A percentile compares a stretch with the other conserved stretches of the same genome.
These are phyloP conservation scores for Hemithea aestivaria DNA, from an alignment of 2,888 invertebrate genomes.

Conservation along the genomic window DNA sequence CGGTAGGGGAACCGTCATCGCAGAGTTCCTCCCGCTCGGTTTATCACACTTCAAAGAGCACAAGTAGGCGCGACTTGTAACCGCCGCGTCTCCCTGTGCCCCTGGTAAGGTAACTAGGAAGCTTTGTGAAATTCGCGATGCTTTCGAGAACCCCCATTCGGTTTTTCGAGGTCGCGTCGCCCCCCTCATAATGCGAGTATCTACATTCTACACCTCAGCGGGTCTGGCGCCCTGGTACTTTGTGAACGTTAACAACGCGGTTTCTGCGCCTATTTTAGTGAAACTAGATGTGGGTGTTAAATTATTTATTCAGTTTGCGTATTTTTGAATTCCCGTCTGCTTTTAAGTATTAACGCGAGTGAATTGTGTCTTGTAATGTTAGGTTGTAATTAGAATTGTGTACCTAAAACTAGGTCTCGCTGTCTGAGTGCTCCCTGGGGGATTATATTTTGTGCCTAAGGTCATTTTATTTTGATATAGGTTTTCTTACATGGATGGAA, in stretches of 20 bases:
- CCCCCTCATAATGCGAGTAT: conserved; percentile 51
- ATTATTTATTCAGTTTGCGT: conserved; percentile 60
- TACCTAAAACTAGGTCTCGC: too few species aligned
- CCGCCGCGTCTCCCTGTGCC: conserved; percentile 60
- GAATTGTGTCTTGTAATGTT: conserved; percentile 34
- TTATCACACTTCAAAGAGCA: conserved; percentile 74
- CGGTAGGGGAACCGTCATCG: conserved; percentile 16
- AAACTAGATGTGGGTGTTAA: conserved; percentile 52
- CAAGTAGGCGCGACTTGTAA: conserved; percentile 59
- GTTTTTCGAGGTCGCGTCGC: conserved; percentile 70
- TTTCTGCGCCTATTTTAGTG: conserved; percentile 57
- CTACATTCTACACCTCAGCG: conserved; percentile 32
- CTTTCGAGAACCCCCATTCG: conserved; percentile 66
- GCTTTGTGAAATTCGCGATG: conserved; percentile 74
- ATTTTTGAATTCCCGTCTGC: conserved; percentile 35
- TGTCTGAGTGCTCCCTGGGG: too few species aligned
- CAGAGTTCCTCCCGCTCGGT: conserved; percentile 41
- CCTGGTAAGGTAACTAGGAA: conserved; percentile 62
- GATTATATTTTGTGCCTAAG: too few species aligned
- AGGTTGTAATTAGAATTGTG: conserved; percentile 35
- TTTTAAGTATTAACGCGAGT: conserved; percentile 43
- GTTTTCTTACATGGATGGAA: too few species aligned
- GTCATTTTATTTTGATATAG: too few species aligned
- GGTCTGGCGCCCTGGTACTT: conserved; percentile 39
- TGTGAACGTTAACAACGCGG: conserved; percentile 42